phyloP scores from a whole-genome alignment of 37 sponge, comb jelly and placozoan genomes.

The Cladorhizidae sp. region DNA sequence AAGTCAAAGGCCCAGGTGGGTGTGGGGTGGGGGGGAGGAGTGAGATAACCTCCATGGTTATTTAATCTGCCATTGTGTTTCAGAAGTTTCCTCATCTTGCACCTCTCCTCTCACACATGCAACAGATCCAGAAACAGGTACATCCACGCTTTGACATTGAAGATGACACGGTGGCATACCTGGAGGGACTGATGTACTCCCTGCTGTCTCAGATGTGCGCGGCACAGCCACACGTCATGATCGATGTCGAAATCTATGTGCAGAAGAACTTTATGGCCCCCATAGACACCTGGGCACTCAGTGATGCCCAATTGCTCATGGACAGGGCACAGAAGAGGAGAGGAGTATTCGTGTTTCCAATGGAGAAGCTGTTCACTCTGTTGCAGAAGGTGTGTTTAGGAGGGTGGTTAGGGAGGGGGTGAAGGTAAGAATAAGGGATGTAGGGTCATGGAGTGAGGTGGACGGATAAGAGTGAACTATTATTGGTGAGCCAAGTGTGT shows the following conservation, averaged over 20 bases:
- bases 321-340: slow-evolving; percentile 60
- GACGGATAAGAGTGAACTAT: too few relatives aligned
- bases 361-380: slow-evolving; percentile 72
- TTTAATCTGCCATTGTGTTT: too few relatives aligned
- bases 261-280: slow-evolving; percentile 74
- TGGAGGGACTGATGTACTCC: slow-evolving; percentile 76
- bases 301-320: slow-evolving; percentile 76
- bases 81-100: too few relatives aligned
- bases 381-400: slow-evolving; percentile 52
- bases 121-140: slow-evolving; percentile 85
- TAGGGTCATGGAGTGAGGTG: not conserved
- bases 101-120: too few relatives aligned
- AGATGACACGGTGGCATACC: slow-evolving; percentile 69
- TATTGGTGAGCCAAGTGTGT: too few relatives aligned
- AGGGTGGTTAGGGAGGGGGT: not conserved
- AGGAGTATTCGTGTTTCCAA: slow-evolving; percentile 62
- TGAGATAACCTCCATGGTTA: too few relatives aligned
- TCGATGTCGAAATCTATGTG: slow-evolving; percentile 77
- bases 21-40: too few relatives aligned
- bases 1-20: too few relatives aligned
- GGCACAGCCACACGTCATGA: slow-evolving; percentile 53
- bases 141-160: slow-evolving; percentile 83
- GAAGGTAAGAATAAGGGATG: not conserved
- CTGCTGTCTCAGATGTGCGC: slow-evolving; percentile 82
- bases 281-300: slow-evolving; percentile 80